phyloP scores from a whole-genome alignment of 2,888 invertebrate species.

The Aphidoletes aphidimyza region DNA sequence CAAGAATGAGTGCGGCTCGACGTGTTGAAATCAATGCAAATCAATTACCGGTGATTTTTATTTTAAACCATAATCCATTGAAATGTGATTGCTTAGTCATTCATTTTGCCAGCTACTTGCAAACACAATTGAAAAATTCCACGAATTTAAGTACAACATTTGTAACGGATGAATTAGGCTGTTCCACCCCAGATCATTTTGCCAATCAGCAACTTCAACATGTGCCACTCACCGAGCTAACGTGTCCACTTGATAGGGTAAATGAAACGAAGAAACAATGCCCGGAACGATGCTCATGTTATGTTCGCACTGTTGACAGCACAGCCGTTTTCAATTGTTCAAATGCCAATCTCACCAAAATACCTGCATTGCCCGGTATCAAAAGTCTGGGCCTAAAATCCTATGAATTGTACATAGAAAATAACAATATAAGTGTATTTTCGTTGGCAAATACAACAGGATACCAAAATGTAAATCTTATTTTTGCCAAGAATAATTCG shows the following conservation, averaged over 20 bases:
- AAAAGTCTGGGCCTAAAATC: conserved; percentile 59
- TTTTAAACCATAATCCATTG: conserved; percentile 71
- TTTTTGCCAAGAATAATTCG: conserved; percentile 69
- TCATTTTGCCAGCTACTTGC: conserved; percentile 69
- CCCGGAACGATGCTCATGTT: conserved; percentile 69
- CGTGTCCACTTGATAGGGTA: conserved; percentile 66
- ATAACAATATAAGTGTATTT: conserved; percentile 65
- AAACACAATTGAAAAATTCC: conserved; percentile 62
- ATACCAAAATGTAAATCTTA: conserved; percentile 67
- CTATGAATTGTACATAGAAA: conserved; percentile 66
- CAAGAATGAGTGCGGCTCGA: conserved; percentile 61
- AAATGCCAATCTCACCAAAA: conserved; percentile 65
- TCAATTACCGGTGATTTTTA: conserved; percentile 63
- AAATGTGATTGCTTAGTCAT: conserved; percentile 72
- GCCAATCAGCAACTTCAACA: conserved; percentile 61
- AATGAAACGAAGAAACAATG: conserved; percentile 64
- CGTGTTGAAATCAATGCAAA: not conserved
- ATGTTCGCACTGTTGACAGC: conserved; percentile 66
- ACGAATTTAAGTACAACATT: conserved; percentile 64
- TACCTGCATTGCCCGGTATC: conserved; percentile 66
- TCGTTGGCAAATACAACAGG: conserved; percentile 63
- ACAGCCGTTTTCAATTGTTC: conserved; percentile 70
- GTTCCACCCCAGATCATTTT: conserved; percentile 64
- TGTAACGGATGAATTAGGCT: conserved; percentile 66
- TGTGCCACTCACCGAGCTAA: conserved; percentile 66